These are phyloP conservation scores for Oeneis ivallda DNA, from an alignment of 2,888 invertebrate species.

Conservation along the genomic window DNA sequence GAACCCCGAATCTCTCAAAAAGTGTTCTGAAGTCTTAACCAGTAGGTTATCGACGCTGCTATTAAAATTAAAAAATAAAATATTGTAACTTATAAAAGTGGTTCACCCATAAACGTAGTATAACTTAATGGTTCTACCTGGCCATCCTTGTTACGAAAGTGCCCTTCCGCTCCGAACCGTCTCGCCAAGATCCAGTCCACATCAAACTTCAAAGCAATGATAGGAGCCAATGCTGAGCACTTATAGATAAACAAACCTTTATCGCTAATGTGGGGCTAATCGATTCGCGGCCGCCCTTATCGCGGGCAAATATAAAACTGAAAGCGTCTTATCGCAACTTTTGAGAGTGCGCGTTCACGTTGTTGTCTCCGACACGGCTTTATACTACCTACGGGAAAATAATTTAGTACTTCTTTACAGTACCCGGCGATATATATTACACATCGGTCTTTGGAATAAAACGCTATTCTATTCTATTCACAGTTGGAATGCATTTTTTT, in stretches of 20 bases:
- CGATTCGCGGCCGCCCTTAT: slow-evolving; percentile 55
- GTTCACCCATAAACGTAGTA: too few species aligned
- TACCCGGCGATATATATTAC: too few species aligned
- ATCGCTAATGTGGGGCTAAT: slow-evolving; percentile 55
- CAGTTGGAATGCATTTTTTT: too few species aligned
- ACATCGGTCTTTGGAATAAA: too few species aligned
- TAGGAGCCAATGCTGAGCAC: slow-evolving; percentile 41
- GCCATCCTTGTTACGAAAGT: not conserved
- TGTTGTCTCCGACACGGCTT: slow-evolving; percentile 30
- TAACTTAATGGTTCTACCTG: not conserved
- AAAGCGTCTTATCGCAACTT: slow-evolving; percentile 59
- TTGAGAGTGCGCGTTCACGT: slow-evolving; percentile 46
- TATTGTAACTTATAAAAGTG: too few species aligned
- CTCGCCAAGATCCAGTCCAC: slow-evolving; percentile 28
- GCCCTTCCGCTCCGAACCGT: slow-evolving; percentile 19
- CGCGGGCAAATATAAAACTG: slow-evolving; percentile 61
- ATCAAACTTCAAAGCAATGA: slow-evolving; percentile 39
- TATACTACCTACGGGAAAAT: too few species aligned
- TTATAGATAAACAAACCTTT: slow-evolving; percentile 50
- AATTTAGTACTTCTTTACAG: too few species aligned
- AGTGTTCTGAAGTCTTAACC: too few species aligned
- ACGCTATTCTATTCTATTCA: too few species aligned
- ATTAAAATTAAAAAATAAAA: too few species aligned
- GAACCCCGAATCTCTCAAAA: too few species aligned
- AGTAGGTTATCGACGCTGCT: too few species aligned